A percentile compares a stretch with the other conserved stretches of the same genome.
These are phyloP conservation scores for Phoenicopterus ruber DNA, from an alignment of 2,113 vertebrate species.

Conservation along the genomic window DNA sequence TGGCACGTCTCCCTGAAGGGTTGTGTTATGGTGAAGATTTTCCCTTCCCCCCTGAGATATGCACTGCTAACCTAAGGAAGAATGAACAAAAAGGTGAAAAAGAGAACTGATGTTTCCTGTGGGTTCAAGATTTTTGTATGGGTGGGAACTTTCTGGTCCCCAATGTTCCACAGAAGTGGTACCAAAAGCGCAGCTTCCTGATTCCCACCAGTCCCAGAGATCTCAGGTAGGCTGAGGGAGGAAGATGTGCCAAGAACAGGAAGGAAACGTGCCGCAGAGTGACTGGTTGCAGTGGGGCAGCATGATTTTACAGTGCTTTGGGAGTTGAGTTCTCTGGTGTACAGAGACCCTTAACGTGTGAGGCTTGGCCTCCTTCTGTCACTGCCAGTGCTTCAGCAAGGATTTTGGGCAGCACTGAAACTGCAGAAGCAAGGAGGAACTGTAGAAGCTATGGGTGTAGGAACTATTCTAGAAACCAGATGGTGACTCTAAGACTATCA, in stretches of 20 bases:
- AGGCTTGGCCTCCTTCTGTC: not conserved
- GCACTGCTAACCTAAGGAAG: not conserved
- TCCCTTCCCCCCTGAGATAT: not conserved
- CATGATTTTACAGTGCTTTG: not conserved
- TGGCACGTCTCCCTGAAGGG: fast-evolving
- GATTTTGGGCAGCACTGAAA: not conserved
- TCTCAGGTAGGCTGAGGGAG: not conserved
- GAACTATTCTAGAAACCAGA: not conserved
- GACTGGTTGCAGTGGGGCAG: not conserved
- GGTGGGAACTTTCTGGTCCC: not conserved
- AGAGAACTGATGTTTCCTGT: not conserved
- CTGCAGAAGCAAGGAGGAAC: not conserved
- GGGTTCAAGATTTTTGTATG: not conserved
- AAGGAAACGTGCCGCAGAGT: not conserved
- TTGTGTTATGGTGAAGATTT: not conserved
- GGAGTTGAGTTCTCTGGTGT: not conserved
- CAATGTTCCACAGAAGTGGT: not conserved
- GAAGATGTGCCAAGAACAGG: not conserved
- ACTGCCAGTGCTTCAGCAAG: not conserved
- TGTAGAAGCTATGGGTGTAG: not conserved
- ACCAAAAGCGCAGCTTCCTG: not conserved
- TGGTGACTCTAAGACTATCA: not conserved
- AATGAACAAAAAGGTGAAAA: not conserved
- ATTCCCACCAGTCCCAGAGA: not conserved
- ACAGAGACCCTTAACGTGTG: not conserved